Evolutionary conservation across 2,888 invertebrate genomes (phyloP).

Genomic region (Rhyacophila evoluta): DNA sequence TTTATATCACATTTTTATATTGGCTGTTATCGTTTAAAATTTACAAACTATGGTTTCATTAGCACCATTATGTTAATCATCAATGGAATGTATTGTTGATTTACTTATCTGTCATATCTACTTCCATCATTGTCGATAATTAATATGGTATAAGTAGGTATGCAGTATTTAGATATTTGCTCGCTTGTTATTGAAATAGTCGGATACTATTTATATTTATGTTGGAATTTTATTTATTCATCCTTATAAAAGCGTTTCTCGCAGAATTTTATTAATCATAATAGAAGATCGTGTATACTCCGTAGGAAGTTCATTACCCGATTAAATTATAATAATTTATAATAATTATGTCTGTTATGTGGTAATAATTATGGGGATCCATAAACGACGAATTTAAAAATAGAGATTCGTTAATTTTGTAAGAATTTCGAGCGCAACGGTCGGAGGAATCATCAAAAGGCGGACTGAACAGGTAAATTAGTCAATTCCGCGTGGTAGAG

Average conservation of each 20-base stretch:
- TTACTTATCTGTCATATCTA: no score
- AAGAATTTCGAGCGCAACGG: neutral
- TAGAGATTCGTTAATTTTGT: conserved; percentile 24
- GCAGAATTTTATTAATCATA: conserved; percentile 4
- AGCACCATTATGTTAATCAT: no score
- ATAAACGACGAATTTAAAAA: conserved; percentile 19
- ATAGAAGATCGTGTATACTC: neutral
- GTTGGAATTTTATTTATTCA: neutral
- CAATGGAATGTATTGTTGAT: no score
- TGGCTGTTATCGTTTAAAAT: no score
- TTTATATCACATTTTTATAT: no score
- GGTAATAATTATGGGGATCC: conserved; percentile 3
- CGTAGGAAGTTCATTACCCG: neutral
- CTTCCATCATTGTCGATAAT: no score
- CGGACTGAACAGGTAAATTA: conserved; percentile 6
- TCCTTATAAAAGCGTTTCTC: neutral
- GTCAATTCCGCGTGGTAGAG: neutral
- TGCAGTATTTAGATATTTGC: no score
- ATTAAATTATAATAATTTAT: conserved; percentile 11
- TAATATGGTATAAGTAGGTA: no score
- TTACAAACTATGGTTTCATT: no score
- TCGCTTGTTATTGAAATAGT: neutral
- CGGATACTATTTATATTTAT: neutral
- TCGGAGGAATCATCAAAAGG: neutral
- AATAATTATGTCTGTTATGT: neutral